phyloP scores from a whole-genome alignment of 1,140 invertebrate genomes.

The Dryas iulia region DNA sequence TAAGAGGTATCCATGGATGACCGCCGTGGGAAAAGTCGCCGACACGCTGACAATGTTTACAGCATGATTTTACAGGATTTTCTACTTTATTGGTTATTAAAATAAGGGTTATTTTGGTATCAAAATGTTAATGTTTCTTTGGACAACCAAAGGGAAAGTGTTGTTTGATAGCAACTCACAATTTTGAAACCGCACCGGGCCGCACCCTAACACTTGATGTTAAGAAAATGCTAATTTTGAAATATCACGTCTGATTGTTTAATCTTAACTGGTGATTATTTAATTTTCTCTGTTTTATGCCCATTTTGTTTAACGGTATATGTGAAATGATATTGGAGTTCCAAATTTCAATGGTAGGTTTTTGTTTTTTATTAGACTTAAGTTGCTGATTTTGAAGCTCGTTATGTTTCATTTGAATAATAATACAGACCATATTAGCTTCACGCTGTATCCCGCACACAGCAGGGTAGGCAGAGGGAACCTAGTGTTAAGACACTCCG shows the following conservation, averaged over 20 bases:
- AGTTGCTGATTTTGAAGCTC: neutral
- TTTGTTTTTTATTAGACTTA: neutral
- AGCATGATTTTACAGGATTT: constrained; percentile 30
- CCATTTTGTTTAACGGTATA: neutral
- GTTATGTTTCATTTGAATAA: neutral
- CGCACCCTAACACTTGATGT: constrained; percentile 49
- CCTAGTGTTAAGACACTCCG: no score
- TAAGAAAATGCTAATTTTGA: constrained; percentile 40
- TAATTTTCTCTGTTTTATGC: neutral
- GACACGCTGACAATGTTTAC: constrained; percentile 46
- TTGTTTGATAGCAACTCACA: constrained; percentile 54
- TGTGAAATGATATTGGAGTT: neutral
- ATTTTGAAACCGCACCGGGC: constrained; percentile 46
- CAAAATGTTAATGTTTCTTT: constrained; percentile 31
- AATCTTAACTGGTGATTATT: constrained; percentile 1
- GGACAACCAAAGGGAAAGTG: constrained; percentile 62
- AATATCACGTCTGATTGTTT: constrained; percentile 22
- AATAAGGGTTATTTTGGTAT: constrained; percentile 32
- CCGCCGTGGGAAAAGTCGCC: constrained; percentile 65
- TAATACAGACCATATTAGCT: no score
- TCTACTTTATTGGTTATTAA: constrained; percentile 24
- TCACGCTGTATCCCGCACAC: no score
- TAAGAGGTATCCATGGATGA: constrained; percentile 60
- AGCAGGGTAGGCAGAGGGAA: no score
- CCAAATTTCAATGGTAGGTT: neutral